Evolutionary conservation across 1,140 invertebrate species (phyloP), one percentile per base, ranked within the genome.

Genomic region (Psix sp.): DNA sequence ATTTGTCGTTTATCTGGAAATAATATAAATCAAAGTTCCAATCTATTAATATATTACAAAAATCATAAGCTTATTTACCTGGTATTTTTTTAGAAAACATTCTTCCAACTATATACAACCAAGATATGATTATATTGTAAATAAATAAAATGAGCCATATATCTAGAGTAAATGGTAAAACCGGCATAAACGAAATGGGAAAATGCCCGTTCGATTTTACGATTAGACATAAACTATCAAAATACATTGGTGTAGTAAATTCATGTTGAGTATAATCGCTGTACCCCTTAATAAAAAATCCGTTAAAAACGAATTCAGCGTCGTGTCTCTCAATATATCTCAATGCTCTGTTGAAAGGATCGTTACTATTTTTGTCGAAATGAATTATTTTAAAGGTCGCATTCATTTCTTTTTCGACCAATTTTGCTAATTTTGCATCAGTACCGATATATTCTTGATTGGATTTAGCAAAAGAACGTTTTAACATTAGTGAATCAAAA

Each of bases 191-290:
- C 0, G 52, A 76, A 36, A 78, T 80, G 0, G 62, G 43, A 36
- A 66, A 31, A 14, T 52, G 40, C 0, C 78, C 74, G 0, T 62
- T 42, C 0, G 78, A 70, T 1, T 59, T 75, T 5, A 71, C 62
- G 0, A 84, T 57, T 2, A 82, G 38, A 29, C 79, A 82, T 1
- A 82, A 0, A 20, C 52, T 75, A 31, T 83, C 82, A 0, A 76
- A 48, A n/a, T 43, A 63, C 6, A 81, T 9, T 0, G 42, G 11
- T 0, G 11, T 6, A 0, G 67, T 81, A 13, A 81, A 82, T 20
- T 77, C 71, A 29, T 75, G 72, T 0, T 18, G 1, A 0, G 0
- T 13, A 10, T 39, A 70, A 3, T 33, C 10, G 0, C 49, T 11
- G 17, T 84, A 82, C 0, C 3, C 0, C 15, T 82, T 78, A 1